Conservation (phyloP, 1,140 invertebrate genomes). For the Papilio helenus region DNA sequence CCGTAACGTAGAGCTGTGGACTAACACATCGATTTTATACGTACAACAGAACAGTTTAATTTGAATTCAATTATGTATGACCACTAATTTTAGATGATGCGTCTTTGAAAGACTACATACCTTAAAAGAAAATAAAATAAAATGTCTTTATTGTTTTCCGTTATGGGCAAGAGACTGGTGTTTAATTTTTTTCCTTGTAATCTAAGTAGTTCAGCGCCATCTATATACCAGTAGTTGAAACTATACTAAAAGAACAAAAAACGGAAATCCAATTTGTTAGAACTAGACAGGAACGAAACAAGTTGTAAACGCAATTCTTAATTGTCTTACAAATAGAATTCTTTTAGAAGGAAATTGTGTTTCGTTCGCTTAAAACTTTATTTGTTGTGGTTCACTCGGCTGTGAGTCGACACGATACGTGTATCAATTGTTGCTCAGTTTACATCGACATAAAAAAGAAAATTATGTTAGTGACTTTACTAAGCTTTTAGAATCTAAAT, state of each 20-base stretch:
- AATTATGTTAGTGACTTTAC: neutral
- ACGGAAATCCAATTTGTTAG: neutral
- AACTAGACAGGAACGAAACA: neutral
- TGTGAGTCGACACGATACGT: neutral
- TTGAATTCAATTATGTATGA: too few relatives aligned
- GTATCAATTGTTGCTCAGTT: neutral
- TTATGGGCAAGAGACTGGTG: too few relatives aligned
- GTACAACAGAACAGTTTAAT: neutral
- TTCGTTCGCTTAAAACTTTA: neutral
- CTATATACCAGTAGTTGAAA: neutral
- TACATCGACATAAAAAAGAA: neutral
- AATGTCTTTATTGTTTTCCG: too few relatives aligned
- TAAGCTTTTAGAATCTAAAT: neutral
- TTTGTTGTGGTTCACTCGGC: neutral
- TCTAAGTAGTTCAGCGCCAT: neutral
- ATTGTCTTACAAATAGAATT: slow-evolving; percentile 6
- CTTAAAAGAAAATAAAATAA: neutral
- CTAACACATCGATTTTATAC: slow-evolving; percentile 13
- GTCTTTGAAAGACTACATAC: too few relatives aligned
- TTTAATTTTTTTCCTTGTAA: too few relatives aligned
- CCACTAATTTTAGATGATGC: too few relatives aligned
- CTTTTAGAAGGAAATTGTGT: neutral
- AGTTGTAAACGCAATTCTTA: slow-evolving; percentile 1
- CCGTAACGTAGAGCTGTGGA: neutral
- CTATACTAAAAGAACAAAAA: neutral